Evolutionary conservation across 1,140 invertebrate species (phyloP).

Genomic region (Bombus breviceps): DNA sequence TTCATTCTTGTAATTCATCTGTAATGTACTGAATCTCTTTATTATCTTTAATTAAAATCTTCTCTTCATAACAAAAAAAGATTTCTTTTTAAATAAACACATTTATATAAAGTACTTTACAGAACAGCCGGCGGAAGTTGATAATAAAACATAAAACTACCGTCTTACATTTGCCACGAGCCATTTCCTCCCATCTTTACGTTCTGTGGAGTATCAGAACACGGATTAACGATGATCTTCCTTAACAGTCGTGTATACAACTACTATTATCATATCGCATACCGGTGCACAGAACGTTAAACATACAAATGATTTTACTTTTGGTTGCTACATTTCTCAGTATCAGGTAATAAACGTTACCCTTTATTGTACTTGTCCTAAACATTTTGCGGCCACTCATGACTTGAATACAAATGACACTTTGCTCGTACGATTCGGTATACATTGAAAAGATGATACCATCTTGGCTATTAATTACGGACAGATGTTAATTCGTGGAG

Average conservation of each 20-base stretch:
- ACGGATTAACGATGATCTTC: constrained; percentile 57
- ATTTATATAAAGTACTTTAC: too few relatives aligned
- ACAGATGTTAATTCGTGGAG: background rate
- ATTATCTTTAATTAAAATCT: too few relatives aligned
- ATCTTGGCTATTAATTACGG: background rate
- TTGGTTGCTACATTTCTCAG: constrained; percentile 60
- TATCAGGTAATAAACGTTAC: constrained; percentile 68
- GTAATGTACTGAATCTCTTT: too few relatives aligned
- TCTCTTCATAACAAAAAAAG: too few relatives aligned
- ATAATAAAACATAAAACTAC: constrained; percentile 5
- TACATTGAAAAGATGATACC: background rate
- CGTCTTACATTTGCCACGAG: constrained; percentile 61
- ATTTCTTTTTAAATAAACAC: too few relatives aligned
- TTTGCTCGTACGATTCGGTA: constrained; percentile 36
- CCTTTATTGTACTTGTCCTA: constrained; percentile 59
- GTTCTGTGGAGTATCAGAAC: constrained; percentile 41
- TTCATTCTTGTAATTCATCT: too few relatives aligned
- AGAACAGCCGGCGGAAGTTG: constrained; percentile 5
- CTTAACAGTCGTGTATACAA: constrained; percentile 46
- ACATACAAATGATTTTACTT: constrained; percentile 70
- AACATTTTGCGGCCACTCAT: constrained; percentile 54
- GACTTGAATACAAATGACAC: constrained; percentile 58
- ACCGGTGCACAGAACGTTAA: constrained; percentile 56
- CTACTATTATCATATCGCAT: constrained; percentile 61
- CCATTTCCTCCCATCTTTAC: constrained; percentile 63